Conservation (phyloP, 2,888 invertebrate genomes). For the Homarus gammarus region DNA sequence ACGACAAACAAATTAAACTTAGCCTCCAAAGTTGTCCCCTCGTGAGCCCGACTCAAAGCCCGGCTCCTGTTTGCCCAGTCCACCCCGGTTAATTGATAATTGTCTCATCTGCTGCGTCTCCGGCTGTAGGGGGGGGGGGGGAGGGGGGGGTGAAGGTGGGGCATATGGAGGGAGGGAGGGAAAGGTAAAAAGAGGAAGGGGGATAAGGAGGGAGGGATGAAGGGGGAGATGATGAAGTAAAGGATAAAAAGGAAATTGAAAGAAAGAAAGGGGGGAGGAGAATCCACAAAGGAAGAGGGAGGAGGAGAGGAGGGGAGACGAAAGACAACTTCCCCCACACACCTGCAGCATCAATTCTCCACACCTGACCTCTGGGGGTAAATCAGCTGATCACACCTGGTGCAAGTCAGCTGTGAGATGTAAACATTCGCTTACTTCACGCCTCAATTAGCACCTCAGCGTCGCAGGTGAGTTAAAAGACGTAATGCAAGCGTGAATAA, state of each 20-base stretch:
- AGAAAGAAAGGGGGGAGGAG: background rate
- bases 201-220: background rate
- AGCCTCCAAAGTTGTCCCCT: background rate
- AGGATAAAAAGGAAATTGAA: background rate
- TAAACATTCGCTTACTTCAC: too few species aligned
- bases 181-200: background rate
- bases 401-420: too few species aligned
- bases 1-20: constrained; percentile 7
- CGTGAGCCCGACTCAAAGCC: constrained; percentile 17
- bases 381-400: too few species aligned
- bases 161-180: background rate
- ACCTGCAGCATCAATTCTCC: too few species aligned
- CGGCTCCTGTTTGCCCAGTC: constrained; percentile 17
- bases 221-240: background rate
- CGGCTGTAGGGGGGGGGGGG: background rate
- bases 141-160: background rate
- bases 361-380: too few species aligned
- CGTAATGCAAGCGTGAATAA: too few species aligned
- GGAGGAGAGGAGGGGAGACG: background rate
- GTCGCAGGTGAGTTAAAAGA: too few species aligned
- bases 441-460: too few species aligned
- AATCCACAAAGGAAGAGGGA: too few species aligned
- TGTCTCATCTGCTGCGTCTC: constrained; percentile 14
- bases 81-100: constrained; percentile 28
- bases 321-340: too few species aligned